Percentiles rank a stretch among this genome's conserved stretches.
Conservation (phyloP, 2,797 vertebrate genomes). For the Vipera latastei region DNA sequence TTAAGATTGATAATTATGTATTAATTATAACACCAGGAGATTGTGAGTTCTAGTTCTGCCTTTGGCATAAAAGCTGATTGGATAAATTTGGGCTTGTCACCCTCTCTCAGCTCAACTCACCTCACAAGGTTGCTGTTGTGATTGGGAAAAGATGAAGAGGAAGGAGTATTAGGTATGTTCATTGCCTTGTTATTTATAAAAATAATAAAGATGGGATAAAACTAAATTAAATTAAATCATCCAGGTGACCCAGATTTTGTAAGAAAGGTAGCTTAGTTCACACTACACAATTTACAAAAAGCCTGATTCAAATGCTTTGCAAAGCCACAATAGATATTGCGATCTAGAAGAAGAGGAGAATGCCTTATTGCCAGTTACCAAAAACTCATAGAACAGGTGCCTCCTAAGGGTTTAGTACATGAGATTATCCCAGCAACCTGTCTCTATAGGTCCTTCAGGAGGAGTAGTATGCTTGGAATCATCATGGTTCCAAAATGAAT, state of each 20-base stretch:
- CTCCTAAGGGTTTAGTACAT: neutral
- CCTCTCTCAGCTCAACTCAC: no score
- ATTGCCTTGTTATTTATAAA: no score
- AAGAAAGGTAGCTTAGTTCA: neutral
- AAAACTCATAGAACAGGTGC: neutral
- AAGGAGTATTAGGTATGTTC: no score
- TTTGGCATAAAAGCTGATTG: no score
- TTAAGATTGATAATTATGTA: neutral
- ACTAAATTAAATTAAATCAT: neutral
- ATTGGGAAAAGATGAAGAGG: no score
- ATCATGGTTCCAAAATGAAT: neutral
- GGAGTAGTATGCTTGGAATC: neutral
- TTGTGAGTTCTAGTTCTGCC: no score
- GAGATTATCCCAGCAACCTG: neutral
- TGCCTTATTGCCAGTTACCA: neutral
- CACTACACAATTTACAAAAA: neutral
- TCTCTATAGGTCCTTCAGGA: neutral
- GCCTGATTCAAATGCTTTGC: neutral
- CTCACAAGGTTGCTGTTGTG: no score
- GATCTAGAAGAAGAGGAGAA: neutral
- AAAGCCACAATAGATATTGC: neutral
- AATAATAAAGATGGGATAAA: no score
- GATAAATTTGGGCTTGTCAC: no score
- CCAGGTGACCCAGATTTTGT: neutral
- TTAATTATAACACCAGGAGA: no score